phyloP scores from a whole-genome alignment of 2,797 vertebrate genomes.

The Brachymystax lenok region DNA sequence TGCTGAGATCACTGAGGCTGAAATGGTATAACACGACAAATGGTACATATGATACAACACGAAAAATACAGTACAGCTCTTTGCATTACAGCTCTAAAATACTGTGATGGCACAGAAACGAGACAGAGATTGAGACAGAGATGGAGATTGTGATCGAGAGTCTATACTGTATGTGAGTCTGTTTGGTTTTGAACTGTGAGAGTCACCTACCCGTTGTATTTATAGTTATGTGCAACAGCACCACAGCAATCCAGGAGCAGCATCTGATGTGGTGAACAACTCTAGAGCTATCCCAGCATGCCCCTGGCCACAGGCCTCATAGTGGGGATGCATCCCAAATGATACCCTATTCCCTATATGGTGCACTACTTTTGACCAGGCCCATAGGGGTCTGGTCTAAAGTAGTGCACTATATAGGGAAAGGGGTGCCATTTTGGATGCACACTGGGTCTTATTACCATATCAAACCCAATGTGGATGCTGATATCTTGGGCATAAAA shows the following conservation, averaged over 20 bases:
- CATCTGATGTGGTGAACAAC: conserved; percentile 65
- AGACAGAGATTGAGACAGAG: background rate
- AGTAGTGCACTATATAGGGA: background rate
- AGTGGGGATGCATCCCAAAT: background rate
- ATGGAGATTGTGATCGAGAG: background rate
- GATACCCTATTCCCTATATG: background rate
- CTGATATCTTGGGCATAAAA: conserved; percentile 77
- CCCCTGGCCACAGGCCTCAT: no score
- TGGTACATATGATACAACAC: background rate
- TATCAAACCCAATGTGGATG: background rate
- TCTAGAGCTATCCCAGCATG: conserved; percentile 43
- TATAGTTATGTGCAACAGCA: conserved; percentile 11
- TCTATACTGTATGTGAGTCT: background rate
- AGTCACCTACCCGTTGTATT: background rate
- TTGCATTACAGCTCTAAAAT: background rate
- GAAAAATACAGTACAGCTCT: background rate
- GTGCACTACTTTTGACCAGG: background rate
- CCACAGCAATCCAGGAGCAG: conserved; percentile 56
- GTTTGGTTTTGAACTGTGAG: background rate
- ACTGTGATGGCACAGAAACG: background rate
- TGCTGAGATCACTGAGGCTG: background rate
- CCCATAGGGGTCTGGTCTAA: background rate
- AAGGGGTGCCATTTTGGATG: background rate
- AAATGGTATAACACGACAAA: background rate
- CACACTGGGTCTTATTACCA: no score